Evolutionary conservation across 2,888 invertebrate genomes (phyloP).

Genomic region (Nephrotoma flavescens): DNA sequence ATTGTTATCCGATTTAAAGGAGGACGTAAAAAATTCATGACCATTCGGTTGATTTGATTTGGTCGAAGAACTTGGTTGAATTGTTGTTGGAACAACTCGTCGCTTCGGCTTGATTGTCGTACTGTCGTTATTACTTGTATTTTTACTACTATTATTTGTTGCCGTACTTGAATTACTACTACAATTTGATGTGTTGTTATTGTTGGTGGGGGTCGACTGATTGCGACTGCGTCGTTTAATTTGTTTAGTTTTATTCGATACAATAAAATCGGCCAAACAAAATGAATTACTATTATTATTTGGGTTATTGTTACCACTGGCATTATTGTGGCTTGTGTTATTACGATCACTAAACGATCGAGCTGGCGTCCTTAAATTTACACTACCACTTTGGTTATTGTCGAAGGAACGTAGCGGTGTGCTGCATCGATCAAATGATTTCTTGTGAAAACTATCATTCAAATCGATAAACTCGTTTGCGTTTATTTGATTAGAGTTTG

Average conservation of each 20-base stretch:
- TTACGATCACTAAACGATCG: background rate
- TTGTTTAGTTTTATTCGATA: background rate
- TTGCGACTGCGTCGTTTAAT: background rate
- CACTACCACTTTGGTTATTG: background rate
- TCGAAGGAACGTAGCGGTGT: background rate
- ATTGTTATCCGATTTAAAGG: constrained; percentile 30
- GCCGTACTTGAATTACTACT: constrained; percentile 3
- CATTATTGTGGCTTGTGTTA: background rate
- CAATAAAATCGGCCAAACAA: constrained; percentile 1
- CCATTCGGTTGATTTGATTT: constrained; percentile 13
- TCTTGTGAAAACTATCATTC: background rate
- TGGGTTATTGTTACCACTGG: background rate
- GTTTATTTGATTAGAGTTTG: background rate
- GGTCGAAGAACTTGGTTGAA: background rate
- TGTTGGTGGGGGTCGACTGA: background rate
- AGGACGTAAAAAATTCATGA: constrained; percentile 17
- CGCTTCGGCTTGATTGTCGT: constrained; percentile 21
- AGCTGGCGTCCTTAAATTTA: background rate
- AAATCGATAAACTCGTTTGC: background rate
- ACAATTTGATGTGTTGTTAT: background rate
- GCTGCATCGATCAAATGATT: background rate
- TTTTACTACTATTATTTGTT: background rate
- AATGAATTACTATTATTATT: background rate
- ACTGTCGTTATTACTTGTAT: background rate
- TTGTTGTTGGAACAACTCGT: constrained; percentile 25